Evolutionary conservation across 2,888 invertebrate genomes (phyloP).

Genomic region (Synanthedon vespiformis): DNA sequence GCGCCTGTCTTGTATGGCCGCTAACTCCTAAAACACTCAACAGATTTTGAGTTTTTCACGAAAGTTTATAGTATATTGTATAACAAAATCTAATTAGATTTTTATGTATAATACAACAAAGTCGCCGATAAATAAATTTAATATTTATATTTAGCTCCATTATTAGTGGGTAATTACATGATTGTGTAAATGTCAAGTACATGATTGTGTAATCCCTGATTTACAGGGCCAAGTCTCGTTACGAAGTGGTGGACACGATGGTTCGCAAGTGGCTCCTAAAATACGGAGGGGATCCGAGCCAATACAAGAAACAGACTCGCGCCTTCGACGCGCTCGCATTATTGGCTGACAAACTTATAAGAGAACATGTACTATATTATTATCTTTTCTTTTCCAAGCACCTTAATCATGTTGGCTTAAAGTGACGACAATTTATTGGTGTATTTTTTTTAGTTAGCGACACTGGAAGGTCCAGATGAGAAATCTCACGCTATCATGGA

Average conservation of each 20-base stretch:
- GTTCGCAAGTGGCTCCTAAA: conserved; percentile 46
- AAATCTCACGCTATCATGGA: conserved; percentile 25
- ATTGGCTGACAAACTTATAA: conserved; percentile 41
- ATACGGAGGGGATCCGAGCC: conserved; percentile 47
- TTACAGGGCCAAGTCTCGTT: conserved; percentile 37
- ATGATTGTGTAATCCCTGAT: background rate
- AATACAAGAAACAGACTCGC: conserved; percentile 50
- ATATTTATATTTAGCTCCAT: background rate
- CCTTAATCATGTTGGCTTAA: too few relatives aligned
- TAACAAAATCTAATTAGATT: too few relatives aligned
- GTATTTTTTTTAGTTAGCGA: conserved; percentile 23
- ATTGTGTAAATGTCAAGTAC: too few relatives aligned
- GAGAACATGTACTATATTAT: conserved; percentile 36
- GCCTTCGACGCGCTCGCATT: conserved; percentile 52
- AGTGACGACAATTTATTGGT: background rate
- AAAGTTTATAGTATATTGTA: too few relatives aligned
- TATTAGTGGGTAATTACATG: too few relatives aligned
- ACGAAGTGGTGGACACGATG: conserved; percentile 40
- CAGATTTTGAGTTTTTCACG: too few relatives aligned
- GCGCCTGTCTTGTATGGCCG: background rate
- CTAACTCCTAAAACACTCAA: too few relatives aligned
- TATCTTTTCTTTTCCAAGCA: background rate
- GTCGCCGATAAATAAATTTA: too few relatives aligned
- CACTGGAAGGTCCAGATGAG: conserved; percentile 31
- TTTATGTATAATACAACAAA: too few relatives aligned